Percentiles rank a stretch among this genome's conserved stretches.
Conservation (phyloP, 2,797 vertebrate species). For the Chelonia mydas region DNA sequence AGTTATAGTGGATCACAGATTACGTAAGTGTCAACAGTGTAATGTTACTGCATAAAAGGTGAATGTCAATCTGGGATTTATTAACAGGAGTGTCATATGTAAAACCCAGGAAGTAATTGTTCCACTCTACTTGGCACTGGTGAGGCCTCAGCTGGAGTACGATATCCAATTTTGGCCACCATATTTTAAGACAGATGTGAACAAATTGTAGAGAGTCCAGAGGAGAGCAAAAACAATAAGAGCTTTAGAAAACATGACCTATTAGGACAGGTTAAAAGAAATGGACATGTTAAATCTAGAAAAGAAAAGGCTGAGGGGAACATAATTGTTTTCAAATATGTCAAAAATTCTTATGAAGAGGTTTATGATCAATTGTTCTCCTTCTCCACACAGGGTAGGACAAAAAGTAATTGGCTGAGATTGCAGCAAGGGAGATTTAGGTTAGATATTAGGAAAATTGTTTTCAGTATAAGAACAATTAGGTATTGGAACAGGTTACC, state of each 20-base stretch:
- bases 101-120: background rate
- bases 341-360: background rate
- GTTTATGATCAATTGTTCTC: background rate
- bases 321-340: background rate
- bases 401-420: background rate
- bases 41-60: background rate
- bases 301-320: background rate
- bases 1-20: no score
- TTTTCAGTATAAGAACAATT: background rate
- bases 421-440: no score
- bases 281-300: background rate
- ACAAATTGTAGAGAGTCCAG: background rate
- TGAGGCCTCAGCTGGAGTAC: background rate
- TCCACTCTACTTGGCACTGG: background rate
- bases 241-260: background rate
- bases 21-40: background rate
- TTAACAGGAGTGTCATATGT: background rate
- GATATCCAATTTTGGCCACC: background rate
- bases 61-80: background rate
- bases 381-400: background rate
- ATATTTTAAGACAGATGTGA: background rate
- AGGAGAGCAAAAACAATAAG: background rate
- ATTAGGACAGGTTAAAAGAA: background rate
- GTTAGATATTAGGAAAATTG: background rate
- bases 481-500: background rate